phyloP scores from a whole-genome alignment of 2,797 vertebrate genomes.

The Enteromius viviparus region DNA sequence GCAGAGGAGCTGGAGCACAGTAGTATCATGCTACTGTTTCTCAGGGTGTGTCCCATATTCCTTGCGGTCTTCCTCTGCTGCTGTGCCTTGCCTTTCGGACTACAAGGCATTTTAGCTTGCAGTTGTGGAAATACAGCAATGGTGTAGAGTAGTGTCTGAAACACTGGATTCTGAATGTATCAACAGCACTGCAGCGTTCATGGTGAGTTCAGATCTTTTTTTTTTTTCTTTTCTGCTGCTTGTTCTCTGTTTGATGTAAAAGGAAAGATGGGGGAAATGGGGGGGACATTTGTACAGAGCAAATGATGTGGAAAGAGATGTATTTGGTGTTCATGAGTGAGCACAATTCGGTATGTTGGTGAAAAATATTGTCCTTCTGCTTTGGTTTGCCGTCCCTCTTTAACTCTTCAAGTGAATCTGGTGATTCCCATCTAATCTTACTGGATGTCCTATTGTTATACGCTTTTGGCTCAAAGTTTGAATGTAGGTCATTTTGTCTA shows the following conservation, averaged over 20 bases:
- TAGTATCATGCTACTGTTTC: slow-evolving; percentile 55
- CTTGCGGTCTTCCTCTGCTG: slow-evolving; percentile 44
- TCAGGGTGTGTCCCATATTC: slow-evolving; percentile 45
- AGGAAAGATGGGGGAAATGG: background rate
- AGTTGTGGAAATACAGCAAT: slow-evolving; percentile 14
- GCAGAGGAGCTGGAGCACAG: slow-evolving; percentile 45
- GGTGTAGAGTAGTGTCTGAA: slow-evolving; percentile 33
- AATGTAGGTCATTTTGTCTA: slow-evolving; percentile 21
- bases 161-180: slow-evolving; percentile 43
- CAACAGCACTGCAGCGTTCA: slow-evolving; percentile 53
- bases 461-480: background rate
- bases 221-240: background rate
- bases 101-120: slow-evolving; percentile 8
- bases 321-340: background rate
- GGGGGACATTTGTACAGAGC: background rate
- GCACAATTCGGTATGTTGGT: slow-evolving; percentile 10
- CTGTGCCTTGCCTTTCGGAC: slow-evolving; percentile 62
- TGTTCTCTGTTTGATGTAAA: background rate
- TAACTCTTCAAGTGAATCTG: background rate
- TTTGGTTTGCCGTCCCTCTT: background rate
- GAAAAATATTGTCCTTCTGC: background rate
- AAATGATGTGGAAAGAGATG: background rate
- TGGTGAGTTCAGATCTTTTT: slow-evolving; percentile 47
- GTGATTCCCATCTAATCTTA: background rate
- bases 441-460: background rate